Evolutionary conservation across 2,113 vertebrate species (phyloP), one percentile per base, ranked within the genome.

Genomic region (Ceyx margarethae): DNA sequence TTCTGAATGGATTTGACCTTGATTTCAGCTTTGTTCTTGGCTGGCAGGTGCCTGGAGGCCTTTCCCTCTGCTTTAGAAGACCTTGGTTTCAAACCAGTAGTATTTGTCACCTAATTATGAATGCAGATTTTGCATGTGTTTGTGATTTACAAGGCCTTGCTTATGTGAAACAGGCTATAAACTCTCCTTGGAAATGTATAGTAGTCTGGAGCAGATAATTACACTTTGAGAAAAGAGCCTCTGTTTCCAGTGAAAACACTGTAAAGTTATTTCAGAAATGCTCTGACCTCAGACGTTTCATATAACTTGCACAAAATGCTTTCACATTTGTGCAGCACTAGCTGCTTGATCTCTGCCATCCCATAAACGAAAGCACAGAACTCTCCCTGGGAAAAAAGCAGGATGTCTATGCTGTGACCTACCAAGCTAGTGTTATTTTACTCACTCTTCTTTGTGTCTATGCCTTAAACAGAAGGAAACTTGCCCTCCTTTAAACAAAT

Each of bases 121-220:
- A 93, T 93, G 91, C 81, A 94, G 54, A 91, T 96, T 94, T 95
- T 96, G 90, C 92, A 90, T 73, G 65, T 94, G 96, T 94, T 96
- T 89, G 29, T 72, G 90, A 90, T 92, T 96, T 96, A 95, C 72
- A 81, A 67, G 74, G 64, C 76, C 81, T 94, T 88, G 77, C 76
- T 81, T 91, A 81, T 64, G 91, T 90, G 91, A 85, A 87, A 65
- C 66, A 42, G 74, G 79, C 94, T 95, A 53, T 90, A 90, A 95
- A 76, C 60, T 83, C 60, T 87, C 85, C 85, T 75, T 88, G 77
- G 78, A 95, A 82, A 83, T n/a, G 58, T 72, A 48, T 91, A 85
- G 95, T 89, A 88, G 94, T 92, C 94, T 95, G 77, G 61, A 92
- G 90, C 16, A 89, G 87, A 87, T 95, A 85, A 82, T 88, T 92